Evolutionary conservation across 2,113 vertebrate species (phyloP).

Genomic region (Pelusios castaneus): DNA sequence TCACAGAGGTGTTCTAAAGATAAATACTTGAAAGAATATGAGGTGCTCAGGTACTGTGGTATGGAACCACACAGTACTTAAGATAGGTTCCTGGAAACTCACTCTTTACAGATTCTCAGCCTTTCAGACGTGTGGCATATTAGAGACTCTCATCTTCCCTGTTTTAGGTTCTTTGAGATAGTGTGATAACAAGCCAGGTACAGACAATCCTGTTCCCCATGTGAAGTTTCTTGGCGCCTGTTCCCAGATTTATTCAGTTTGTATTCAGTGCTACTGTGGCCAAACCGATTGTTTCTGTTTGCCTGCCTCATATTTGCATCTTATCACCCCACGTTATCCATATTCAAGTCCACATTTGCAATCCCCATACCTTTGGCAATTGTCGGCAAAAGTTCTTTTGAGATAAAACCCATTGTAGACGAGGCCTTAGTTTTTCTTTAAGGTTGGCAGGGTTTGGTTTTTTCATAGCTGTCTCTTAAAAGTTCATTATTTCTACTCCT

Average conservation of each 20-base stretch:
- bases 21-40: background rate
- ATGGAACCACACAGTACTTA: background rate
- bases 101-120: background rate
- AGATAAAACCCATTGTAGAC: background rate
- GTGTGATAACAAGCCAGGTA: background rate
- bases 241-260: background rate
- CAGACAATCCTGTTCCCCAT: background rate
- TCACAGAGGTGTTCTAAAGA: background rate
- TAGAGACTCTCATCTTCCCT: background rate
- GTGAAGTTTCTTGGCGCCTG: background rate
- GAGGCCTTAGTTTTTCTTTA: background rate
- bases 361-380: background rate
- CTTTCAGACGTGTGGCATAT: background rate
- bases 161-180: background rate
- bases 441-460: background rate
- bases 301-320: background rate
- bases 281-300: background rate
- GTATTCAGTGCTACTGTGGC: background rate
- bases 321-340: background rate
- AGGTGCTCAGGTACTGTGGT: background rate
- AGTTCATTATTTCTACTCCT: background rate
- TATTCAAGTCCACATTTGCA: background rate
- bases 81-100: background rate
- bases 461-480: background rate
- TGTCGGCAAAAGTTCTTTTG: background rate